Percentiles rank a stretch among this genome's conserved stretches.
phyloP scores from a whole-genome alignment of 2,888 invertebrate genomes.

The Drosophila flavopinicola region DNA sequence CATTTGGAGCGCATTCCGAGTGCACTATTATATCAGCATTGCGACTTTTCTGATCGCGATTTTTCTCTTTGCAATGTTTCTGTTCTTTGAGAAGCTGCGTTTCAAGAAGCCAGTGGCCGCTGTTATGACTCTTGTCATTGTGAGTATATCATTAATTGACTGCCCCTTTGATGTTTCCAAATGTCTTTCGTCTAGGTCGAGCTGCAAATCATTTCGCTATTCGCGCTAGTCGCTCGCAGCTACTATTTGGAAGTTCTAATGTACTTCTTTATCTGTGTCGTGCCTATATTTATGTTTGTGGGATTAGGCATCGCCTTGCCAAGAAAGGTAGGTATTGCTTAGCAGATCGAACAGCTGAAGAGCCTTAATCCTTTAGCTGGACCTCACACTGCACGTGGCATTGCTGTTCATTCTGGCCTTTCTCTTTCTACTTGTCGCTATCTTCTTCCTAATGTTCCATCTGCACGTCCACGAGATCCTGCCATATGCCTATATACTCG shows the following conservation, averaged over 20 bases:
- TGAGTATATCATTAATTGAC: conserved; percentile 8
- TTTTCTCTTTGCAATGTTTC: conserved; percentile 31
- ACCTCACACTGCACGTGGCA: conserved; percentile 44
- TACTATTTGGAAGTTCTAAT: conserved; percentile 27
- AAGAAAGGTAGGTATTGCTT: conserved; percentile 21
- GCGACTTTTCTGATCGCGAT: conserved; percentile 25
- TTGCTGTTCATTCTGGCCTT: conserved; percentile 42
- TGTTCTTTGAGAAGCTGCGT: conserved; percentile 28
- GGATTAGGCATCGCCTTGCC: conserved; percentile 16
- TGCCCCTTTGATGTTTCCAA: too few relatives aligned
- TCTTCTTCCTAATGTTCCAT: conserved; percentile 31
- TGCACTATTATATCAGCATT: conserved; percentile 13
- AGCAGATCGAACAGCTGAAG: too few relatives aligned
- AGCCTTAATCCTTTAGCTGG: conserved; percentile 16
- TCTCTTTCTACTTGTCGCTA: conserved; percentile 24
- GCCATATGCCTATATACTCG: conserved; percentile 2
- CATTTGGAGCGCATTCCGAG: background rate
- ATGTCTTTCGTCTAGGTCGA: conserved; percentile 40
- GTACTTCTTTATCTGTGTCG: conserved; percentile 26
- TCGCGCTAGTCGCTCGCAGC: conserved; percentile 17
- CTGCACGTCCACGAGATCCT: background rate
- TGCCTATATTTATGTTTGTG: conserved; percentile 9
- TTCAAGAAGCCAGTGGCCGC: background rate
- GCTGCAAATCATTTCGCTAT: conserved; percentile 39
- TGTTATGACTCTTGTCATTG: conserved; percentile 25